phyloP scores from a whole-genome alignment of 2,113 vertebrate species.

The Zosterops hypoxanthus region DNA sequence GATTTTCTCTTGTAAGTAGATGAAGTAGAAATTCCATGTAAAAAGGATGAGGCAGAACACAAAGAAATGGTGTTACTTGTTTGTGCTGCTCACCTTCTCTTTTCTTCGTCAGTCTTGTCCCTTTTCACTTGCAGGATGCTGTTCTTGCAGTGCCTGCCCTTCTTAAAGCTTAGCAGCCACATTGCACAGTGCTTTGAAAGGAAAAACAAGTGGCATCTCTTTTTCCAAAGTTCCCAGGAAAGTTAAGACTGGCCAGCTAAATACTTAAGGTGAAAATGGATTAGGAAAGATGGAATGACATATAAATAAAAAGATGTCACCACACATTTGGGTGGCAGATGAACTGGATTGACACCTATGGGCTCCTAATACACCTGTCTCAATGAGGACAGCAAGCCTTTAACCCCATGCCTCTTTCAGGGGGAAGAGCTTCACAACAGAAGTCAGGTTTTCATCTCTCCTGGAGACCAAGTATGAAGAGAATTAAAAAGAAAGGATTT shows the following conservation, averaged over 20 bases:
- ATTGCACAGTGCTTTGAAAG: not conserved
- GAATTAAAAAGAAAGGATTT: not conserved
- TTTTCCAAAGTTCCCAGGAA: not conserved
- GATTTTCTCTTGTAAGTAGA: not conserved
- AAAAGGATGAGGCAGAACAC: not conserved
- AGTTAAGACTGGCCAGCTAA: not conserved
- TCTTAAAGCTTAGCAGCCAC: not conserved
- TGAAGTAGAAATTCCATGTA: not conserved
- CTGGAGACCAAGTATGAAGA: not conserved
- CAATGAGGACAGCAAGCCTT: not conserved
- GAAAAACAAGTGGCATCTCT: not conserved
- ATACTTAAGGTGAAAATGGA: not conserved
- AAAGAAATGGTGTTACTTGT: not conserved
- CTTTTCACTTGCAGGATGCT: not conserved
- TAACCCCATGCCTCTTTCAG: not conserved
- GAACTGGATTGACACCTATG: not conserved
- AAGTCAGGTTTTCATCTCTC: not conserved
- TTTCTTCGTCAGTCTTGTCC: too few species aligned
- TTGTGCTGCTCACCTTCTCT: not conserved
- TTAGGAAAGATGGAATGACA: not conserved
- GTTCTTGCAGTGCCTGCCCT: not conserved
- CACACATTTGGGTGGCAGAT: not conserved
- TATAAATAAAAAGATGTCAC: not conserved
- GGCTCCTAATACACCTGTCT: not conserved
- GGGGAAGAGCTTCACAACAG: not conserved